Conservation (phyloP, 1,140 invertebrate species). For the Telenomus remus region DNA sequence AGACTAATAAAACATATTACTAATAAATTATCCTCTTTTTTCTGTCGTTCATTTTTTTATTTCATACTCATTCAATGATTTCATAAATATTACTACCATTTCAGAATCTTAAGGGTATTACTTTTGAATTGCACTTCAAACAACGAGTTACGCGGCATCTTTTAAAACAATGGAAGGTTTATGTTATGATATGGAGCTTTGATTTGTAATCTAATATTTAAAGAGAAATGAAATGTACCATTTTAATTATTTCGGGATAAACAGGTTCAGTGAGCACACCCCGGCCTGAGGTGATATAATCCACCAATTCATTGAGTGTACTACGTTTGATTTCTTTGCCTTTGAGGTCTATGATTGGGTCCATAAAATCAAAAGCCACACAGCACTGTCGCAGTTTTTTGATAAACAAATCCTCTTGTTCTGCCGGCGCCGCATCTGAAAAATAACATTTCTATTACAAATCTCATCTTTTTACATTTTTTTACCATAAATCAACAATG, state of each 20-base stretch:
- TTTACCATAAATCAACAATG: constrained; percentile 3
- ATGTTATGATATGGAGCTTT: too few relatives aligned
- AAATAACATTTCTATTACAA: constrained; percentile 60
- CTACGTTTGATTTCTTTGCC: constrained; percentile 99
- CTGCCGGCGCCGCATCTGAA: constrained; percentile 92
- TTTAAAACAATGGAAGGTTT: too few relatives aligned
- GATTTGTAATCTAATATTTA: not conserved
- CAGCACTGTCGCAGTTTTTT: constrained; percentile 98
- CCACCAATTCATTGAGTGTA: constrained; percentile 97
- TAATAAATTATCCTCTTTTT: constrained; percentile 11
- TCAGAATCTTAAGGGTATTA: too few relatives aligned
- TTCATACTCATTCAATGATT: not conserved
- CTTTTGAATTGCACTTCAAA: too few relatives aligned
- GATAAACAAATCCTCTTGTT: constrained; percentile 98
- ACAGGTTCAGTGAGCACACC: constrained; percentile 97
- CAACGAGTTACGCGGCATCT: too few relatives aligned
- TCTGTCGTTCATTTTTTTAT: not conserved
- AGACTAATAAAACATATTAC: constrained; percentile 25
- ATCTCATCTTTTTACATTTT: constrained; percentile 11
- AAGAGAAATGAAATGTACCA: constrained; percentile 79
- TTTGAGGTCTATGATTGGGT: constrained; percentile 97
- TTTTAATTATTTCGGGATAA: constrained; percentile 98
- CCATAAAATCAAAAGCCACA: constrained; percentile 99
- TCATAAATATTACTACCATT: too few relatives aligned
- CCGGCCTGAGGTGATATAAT: constrained; percentile 95